Conservation (phyloP, 2,797 vertebrate genomes). For the Nyctibius grandis region DNA sequence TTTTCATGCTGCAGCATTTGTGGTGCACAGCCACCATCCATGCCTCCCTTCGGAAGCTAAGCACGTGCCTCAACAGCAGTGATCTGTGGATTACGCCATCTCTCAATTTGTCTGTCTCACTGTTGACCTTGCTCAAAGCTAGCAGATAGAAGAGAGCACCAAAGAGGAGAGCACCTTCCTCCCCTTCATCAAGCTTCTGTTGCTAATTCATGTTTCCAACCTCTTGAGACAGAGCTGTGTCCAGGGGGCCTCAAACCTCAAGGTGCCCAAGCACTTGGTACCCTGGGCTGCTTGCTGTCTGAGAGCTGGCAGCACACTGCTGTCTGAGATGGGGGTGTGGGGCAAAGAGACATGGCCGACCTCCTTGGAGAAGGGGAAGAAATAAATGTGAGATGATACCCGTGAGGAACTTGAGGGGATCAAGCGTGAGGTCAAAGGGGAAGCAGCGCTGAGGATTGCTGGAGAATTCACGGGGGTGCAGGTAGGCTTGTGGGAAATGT, state of each 20-base stretch:
- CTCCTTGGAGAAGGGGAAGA: neutral
- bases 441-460: neutral
- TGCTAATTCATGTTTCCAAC: neutral
- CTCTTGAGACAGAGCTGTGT: neutral
- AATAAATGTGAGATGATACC: neutral
- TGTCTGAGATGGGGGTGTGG: neutral
- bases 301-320: rapidly evolving
- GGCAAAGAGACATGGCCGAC: neutral
- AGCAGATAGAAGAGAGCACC: neutral
- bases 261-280: rapidly evolving
- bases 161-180: neutral
- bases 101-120: neutral
- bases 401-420: rapidly evolving
- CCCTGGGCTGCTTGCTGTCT: neutral
- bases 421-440: neutral
- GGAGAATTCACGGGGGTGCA: neutral
- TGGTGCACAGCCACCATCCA: rapidly evolving
- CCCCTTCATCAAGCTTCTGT: neutral
- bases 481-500: rapidly evolving
- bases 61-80: neutral
- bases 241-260: neutral
- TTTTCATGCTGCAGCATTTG: neutral
- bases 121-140: neutral
- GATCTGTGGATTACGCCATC: neutral
- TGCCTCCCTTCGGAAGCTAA: neutral